A percentile compares a stretch with the other conserved stretches of the same genome.
These are phyloP conservation scores for Scomberomorus guttatus DNA, from an alignment of 2,797 vertebrate species.

Conservation along the genomic window DNA sequence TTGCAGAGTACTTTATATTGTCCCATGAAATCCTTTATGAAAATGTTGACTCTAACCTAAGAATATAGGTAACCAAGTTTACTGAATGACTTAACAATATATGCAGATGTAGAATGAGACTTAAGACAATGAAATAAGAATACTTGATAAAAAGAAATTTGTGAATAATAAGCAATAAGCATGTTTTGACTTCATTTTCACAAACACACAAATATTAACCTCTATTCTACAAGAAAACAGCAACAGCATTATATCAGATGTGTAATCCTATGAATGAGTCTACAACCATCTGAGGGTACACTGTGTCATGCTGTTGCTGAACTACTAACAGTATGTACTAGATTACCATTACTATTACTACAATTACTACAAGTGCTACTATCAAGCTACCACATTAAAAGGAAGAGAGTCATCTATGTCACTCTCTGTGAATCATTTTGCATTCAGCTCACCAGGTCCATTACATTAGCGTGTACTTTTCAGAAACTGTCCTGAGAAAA, in stretches of 20 bases:
- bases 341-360: slow-evolving; percentile 29
- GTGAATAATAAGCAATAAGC: no score
- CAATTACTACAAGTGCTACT: slow-evolving; percentile 37
- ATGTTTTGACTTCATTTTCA: no score
- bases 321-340: slow-evolving; percentile 5
- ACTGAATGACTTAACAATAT: no score
- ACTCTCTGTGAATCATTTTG: slow-evolving; percentile 18
- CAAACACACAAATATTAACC: neutral
- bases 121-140: no score
- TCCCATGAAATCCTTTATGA: no score
- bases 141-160: no score
- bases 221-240: neutral
- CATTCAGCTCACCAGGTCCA: slow-evolving; percentile 19
- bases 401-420: slow-evolving; percentile 15
- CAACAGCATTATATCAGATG: neutral
- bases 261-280: slow-evolving; percentile 11
- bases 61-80: no score
- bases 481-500: neutral
- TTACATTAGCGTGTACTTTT: slow-evolving; percentile 11
- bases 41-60: no score
- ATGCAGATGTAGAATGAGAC: no score
- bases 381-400: slow-evolving; percentile 32
- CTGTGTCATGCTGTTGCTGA: neutral
- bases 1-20: no score
- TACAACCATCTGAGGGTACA: slow-evolving; percentile 1